These are phyloP conservation scores for Nemurella pictetii DNA, from an alignment of 2,888 invertebrate genomes.

Conservation along the genomic window DNA sequence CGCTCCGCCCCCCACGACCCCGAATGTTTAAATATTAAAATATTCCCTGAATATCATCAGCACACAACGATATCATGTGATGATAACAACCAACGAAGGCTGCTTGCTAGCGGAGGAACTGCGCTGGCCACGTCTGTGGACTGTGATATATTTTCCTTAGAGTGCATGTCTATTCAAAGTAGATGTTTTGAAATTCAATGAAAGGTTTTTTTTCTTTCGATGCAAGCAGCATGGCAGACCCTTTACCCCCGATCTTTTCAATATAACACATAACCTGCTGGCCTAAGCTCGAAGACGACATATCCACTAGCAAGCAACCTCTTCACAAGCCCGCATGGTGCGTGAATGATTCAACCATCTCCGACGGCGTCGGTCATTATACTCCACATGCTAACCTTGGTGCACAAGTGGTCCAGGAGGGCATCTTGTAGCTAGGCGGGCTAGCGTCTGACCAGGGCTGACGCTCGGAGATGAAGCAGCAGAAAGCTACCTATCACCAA, in stretches of 20 bases:
- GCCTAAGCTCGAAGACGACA: neutral
- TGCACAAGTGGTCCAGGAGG: neutral
- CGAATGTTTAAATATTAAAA: neutral
- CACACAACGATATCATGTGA: neutral
- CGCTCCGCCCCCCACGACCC: neutral
- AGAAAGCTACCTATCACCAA: neutral
- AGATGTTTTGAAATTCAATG: conserved; percentile 13
- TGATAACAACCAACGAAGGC: neutral
- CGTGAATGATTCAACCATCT: neutral
- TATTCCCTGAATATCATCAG: neutral
- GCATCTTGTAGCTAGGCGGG: neutral
- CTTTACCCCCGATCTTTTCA: neutral
- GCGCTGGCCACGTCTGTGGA: neutral
- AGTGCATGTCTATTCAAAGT: conserved; percentile 6
- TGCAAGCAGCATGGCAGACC: neutral
- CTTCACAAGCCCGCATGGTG: neutral
- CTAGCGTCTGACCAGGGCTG: neutral
- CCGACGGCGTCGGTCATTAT: neutral
- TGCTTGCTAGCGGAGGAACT: neutral
- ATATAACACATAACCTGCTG: neutral
- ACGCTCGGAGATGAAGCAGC: neutral
- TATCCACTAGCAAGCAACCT: too few relatives aligned
- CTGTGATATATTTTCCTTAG: neutral
- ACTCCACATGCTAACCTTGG: neutral
- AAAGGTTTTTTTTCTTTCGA: neutral